These are phyloP conservation scores for Phyllotreta cruciferae DNA, from an alignment of 2,888 invertebrate species.

Conservation along the genomic window DNA sequence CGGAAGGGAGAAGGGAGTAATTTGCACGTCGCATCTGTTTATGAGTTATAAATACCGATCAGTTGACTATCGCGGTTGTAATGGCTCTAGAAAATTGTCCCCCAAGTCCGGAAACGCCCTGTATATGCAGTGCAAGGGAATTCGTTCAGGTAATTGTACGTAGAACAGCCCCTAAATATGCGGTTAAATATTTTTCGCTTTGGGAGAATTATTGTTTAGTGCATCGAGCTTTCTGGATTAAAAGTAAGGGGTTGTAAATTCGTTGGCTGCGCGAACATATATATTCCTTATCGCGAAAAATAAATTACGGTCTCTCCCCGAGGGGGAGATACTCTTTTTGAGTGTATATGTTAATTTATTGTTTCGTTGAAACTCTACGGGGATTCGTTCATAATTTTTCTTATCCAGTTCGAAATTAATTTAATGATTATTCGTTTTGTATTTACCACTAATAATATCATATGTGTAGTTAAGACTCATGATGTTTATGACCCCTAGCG, in stretches of 20 bases:
- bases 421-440: too few species aligned
- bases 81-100: too few species aligned
- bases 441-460: too few species aligned
- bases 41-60: too few species aligned
- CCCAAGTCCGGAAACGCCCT: too few species aligned
- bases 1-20: too few species aligned
- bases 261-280: constrained; percentile 37
- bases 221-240: constrained; percentile 23
- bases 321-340: constrained; percentile 48
- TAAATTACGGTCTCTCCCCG: constrained; percentile 47
- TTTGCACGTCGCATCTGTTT: too few species aligned
- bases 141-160: not conserved
- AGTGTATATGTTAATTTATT: constrained; percentile 30
- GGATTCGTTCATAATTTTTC: not conserved
- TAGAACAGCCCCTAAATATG: constrained; percentile 32
- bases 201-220: constrained; percentile 44
- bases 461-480: too few species aligned
- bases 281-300: constrained; percentile 53
- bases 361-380: constrained; percentile 5
- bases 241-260: constrained; percentile 45
- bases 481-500: too few species aligned
- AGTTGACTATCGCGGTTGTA: too few species aligned
- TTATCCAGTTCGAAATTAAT: too few species aligned
- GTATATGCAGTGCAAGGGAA: too few species aligned
- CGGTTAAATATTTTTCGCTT: constrained; percentile 51